Evolutionary conservation across 2,888 invertebrate species (phyloP).

Genomic region (Sclerodermus sp.): DNA sequence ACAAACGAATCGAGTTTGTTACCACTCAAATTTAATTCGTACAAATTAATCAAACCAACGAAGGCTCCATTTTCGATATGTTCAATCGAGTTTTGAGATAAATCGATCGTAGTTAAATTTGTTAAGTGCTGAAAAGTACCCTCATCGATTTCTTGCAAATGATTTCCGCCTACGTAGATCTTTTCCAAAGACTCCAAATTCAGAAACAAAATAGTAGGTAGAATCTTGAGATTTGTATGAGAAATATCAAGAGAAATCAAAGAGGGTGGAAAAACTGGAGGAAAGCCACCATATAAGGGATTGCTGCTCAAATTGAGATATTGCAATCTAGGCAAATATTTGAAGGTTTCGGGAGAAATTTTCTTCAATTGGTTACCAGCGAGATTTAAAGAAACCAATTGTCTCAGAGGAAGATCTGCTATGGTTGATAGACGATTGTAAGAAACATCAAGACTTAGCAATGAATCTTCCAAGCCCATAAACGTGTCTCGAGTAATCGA

Average conservation of each 20-base stretch:
- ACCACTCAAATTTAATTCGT: constrained; percentile 70
- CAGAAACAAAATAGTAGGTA: constrained; percentile 73
- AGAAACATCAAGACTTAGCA: constrained; percentile 72
- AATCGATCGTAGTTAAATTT: constrained; percentile 74
- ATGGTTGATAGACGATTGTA: constrained; percentile 74
- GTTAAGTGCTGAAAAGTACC: constrained; percentile 75
- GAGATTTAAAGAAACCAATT: constrained; percentile 72
- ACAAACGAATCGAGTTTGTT: constrained; percentile 80
- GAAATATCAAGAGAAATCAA: constrained; percentile 75
- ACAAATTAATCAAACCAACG: constrained; percentile 75
- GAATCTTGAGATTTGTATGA: constrained; percentile 70
- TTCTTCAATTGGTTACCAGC: constrained; percentile 79
- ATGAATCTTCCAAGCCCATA: constrained; percentile 72
- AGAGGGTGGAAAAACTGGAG: constrained; percentile 57
- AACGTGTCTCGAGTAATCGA: constrained; percentile 75
- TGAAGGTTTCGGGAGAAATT: constrained; percentile 70
- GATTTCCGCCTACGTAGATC: constrained; percentile 73
- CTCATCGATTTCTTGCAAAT: constrained; percentile 73
- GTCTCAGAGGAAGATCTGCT: constrained; percentile 66
- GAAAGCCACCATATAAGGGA: constrained; percentile 71
- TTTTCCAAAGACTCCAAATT: constrained; percentile 69
- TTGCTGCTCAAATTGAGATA: constrained; percentile 79
- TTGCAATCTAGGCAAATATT: constrained; percentile 67
- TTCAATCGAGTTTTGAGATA: constrained; percentile 78
- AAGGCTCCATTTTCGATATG: constrained; percentile 77